Conservation (phyloP, 53 echinoderm and acorn worm genomes). For the Paracentrotus lividus region DNA sequence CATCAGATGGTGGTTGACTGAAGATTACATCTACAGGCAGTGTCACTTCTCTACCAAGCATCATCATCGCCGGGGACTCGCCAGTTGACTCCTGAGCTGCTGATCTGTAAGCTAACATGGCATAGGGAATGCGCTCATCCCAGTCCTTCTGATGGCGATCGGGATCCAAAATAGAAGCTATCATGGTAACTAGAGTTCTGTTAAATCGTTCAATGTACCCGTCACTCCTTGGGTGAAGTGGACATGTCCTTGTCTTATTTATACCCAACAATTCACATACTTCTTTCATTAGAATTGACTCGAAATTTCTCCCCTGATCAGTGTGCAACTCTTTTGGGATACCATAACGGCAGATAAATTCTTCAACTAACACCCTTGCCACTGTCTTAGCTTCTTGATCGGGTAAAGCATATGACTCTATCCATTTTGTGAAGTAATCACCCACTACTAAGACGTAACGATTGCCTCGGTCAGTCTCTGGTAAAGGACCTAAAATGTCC, state of each 20-base stretch:
- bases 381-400: slow-evolving; percentile 72
- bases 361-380: slow-evolving; percentile 73
- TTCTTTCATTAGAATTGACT: neutral
- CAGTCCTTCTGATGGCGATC: slow-evolving; percentile 56
- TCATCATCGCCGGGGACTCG: slow-evolving; percentile 59
- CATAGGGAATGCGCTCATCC: neutral
- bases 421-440: slow-evolving; percentile 80
- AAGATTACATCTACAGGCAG: neutral
- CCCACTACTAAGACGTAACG: slow-evolving; percentile 72
- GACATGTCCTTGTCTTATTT: neutral
- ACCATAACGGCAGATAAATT: slow-evolving; percentile 72
- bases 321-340: slow-evolving; percentile 73
- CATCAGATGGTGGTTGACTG: neutral
- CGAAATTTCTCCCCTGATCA: neutral
- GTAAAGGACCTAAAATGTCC: slow-evolving; percentile 76
- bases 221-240: neutral
- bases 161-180: slow-evolving; percentile 34
- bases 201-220: slow-evolving; percentile 40
- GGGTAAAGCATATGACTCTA: slow-evolving; percentile 68
- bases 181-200: slow-evolving; percentile 43
- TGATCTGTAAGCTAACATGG: slow-evolving; percentile 58
- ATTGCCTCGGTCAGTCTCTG: slow-evolving; percentile 71
- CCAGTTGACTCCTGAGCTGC: slow-evolving; percentile 50
- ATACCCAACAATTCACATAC: slow-evolving; percentile 19
- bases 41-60: slow-evolving; percentile 44